Conservation (phyloP, 1,140 invertebrate genomes). For the Pteromalus puparum region DNA sequence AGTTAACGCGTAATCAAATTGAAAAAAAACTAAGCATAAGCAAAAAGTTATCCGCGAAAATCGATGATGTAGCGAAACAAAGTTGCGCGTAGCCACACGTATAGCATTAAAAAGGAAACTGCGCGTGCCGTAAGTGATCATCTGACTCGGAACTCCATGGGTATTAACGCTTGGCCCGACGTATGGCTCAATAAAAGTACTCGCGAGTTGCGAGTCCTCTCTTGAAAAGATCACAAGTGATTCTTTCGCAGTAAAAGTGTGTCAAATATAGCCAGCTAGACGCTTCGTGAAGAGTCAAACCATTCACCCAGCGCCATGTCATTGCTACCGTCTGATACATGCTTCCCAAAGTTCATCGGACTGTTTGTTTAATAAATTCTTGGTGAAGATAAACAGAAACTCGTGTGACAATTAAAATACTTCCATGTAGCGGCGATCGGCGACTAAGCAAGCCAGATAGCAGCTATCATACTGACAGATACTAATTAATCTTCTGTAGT, state of each 20-base stretch:
- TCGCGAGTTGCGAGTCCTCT: neutral
- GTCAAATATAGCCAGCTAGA: neutral
- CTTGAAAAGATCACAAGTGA: neutral
- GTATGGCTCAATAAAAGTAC: neutral
- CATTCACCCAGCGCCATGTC: neutral
- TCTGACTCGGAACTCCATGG: neutral
- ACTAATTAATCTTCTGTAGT: neutral
- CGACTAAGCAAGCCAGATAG: neutral
- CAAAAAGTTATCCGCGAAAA: neutral
- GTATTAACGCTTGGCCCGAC: too few relatives aligned
- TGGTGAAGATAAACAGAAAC: neutral
- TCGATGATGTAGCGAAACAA: neutral
- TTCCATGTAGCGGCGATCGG: neutral
- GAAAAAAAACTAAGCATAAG: too few relatives aligned
- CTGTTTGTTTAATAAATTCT: slow-evolving; percentile 4
- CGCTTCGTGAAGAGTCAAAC: neutral
- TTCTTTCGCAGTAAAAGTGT: neutral
- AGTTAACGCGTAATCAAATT: too few relatives aligned
- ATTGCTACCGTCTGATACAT: neutral
- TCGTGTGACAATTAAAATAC: neutral
- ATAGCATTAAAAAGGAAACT: neutral
- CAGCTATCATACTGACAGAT: neutral
- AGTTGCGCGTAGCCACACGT: neutral
- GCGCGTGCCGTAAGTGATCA: neutral
- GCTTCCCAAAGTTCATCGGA: neutral